Evolutionary conservation across 2,888 invertebrate species (phyloP).

Genomic region (Orchestes rusci): DNA sequence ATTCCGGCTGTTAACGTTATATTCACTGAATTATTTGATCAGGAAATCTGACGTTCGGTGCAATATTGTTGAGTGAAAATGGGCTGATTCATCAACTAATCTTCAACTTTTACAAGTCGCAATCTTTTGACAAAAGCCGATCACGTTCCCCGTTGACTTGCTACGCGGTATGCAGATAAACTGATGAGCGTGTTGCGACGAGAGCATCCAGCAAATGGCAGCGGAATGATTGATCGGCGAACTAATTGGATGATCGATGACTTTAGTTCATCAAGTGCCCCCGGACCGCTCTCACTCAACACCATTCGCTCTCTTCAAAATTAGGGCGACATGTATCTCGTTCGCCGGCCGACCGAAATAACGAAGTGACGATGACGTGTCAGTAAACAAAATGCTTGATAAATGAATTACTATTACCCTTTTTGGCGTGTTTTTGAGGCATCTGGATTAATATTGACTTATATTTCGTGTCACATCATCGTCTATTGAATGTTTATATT

Average conservation of each 20-base stretch:
- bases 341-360: slow-evolving; percentile 22
- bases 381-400: slow-evolving; percentile 25
- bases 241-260: slow-evolving; percentile 77
- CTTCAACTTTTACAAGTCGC: too few relatives aligned
- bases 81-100: too few relatives aligned
- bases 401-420: too few relatives aligned
- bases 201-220: slow-evolving; percentile 43
- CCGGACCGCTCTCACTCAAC: slow-evolving; percentile 33
- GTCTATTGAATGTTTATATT: too few relatives aligned
- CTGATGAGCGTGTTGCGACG: slow-evolving; percentile 21
- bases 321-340: slow-evolving; percentile 32
- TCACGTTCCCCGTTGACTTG: slow-evolving; percentile 24
- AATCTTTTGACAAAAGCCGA: too few relatives aligned
- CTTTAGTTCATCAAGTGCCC: slow-evolving; percentile 45
- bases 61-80: too few relatives aligned
- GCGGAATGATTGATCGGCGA: slow-evolving; percentile 62
- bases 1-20: too few relatives aligned
- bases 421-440: too few relatives aligned
- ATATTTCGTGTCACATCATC: too few relatives aligned
- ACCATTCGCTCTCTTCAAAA: slow-evolving; percentile 29
- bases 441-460: too few relatives aligned
- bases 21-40: too few relatives aligned
- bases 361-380: slow-evolving; percentile 25
- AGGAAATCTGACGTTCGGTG: too few relatives aligned
- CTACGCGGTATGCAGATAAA: slow-evolving; percentile 43